A percentile compares a stretch with the other conserved stretches of the same genome.
These are phyloP conservation scores for Laspeyria flexula DNA, from an alignment of 2,888 invertebrate species.

Conservation along the genomic window DNA sequence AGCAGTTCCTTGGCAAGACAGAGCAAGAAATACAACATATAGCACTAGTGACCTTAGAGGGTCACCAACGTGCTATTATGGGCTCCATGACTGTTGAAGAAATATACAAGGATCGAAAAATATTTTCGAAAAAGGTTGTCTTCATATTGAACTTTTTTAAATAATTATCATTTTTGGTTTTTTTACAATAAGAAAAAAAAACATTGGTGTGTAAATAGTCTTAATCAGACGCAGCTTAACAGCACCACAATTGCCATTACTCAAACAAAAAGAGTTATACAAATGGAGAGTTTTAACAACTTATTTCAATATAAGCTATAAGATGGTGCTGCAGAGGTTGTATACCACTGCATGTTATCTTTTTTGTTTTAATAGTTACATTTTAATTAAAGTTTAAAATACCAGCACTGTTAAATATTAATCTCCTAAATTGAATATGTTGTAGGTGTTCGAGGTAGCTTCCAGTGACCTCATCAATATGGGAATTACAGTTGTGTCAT, in stretches of 20 bases:
- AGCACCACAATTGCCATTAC: too few relatives aligned
- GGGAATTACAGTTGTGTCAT: slow-evolving; percentile 98
- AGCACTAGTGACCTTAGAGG: slow-evolving; percentile 96
- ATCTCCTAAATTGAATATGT: neutral
- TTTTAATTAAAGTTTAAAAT: too few relatives aligned
- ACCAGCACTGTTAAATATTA: neutral
- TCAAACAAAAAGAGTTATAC: too few relatives aligned
- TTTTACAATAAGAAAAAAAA: too few relatives aligned
- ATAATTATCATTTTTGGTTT: neutral
- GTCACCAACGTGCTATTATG: slow-evolving; percentile 98
- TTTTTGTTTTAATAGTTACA: too few relatives aligned
- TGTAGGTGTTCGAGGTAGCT: slow-evolving; percentile 95
- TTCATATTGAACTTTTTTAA: neutral
- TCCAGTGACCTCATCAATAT: slow-evolving; percentile 98
- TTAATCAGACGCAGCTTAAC: too few relatives aligned
- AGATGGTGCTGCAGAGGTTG: too few relatives aligned
- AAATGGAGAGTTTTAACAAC: too few relatives aligned
- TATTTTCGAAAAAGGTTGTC: slow-evolving; percentile 94
- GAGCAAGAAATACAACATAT: slow-evolving; percentile 96
- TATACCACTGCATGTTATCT: too few relatives aligned
- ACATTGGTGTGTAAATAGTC: too few relatives aligned
- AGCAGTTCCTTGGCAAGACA: slow-evolving; percentile 96
- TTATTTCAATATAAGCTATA: too few relatives aligned
- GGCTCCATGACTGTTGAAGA: slow-evolving; percentile 99
- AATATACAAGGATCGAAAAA: slow-evolving; percentile 98